A percentile compares a stretch with the other conserved stretches of the same genome.
phyloP scores from a whole-genome alignment of 2,113 vertebrate genomes.

The Atherinomorus stipes region DNA sequence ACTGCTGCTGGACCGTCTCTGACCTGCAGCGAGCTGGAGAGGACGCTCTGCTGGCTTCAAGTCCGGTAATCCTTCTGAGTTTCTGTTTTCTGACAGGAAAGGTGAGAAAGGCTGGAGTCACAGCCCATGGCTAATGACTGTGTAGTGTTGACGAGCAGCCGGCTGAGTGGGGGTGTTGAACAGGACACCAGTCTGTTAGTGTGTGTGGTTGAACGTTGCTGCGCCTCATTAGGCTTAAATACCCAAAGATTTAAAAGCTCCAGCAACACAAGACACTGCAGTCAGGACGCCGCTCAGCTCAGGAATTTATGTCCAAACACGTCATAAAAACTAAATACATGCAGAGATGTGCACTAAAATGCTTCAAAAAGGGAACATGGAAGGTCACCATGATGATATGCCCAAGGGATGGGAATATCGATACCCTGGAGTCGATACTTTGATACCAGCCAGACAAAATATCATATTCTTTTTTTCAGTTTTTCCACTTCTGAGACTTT shows the following conservation, averaged over 20 bases:
- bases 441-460: too few species aligned
- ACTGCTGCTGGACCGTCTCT: too few species aligned
- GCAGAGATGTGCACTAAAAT: slow-evolving; percentile 22
- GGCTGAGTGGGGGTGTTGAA: slow-evolving; percentile 25
- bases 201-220: background rate
- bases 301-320: slow-evolving; percentile 49
- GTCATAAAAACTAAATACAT: slow-evolving; percentile 26
- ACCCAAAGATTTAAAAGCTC: slow-evolving; percentile 55
- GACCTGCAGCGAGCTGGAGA: slow-evolving; percentile 2
- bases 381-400: background rate
- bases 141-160: slow-evolving; percentile 38
- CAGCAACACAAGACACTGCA: slow-evolving; percentile 47
- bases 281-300: slow-evolving; percentile 65
- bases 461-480: too few species aligned
- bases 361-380: background rate
- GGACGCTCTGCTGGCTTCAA: slow-evolving; percentile 1
- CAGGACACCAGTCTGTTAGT: slow-evolving; percentile 34
- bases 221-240: slow-evolving; percentile 58
- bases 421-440: too few species aligned
- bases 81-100: slow-evolving; percentile 43
- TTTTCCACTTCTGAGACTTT: too few species aligned
- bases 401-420: too few species aligned
- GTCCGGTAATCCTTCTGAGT: slow-evolving; percentile 28
- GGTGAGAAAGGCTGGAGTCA: slow-evolving; percentile 23
- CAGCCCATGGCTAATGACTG: slow-evolving; percentile 54